A percentile compares a stretch with the other conserved stretches of the same genome.
phyloP scores from a whole-genome alignment of 2,113 vertebrate genomes.

The Melanotaenia duboulayi region DNA sequence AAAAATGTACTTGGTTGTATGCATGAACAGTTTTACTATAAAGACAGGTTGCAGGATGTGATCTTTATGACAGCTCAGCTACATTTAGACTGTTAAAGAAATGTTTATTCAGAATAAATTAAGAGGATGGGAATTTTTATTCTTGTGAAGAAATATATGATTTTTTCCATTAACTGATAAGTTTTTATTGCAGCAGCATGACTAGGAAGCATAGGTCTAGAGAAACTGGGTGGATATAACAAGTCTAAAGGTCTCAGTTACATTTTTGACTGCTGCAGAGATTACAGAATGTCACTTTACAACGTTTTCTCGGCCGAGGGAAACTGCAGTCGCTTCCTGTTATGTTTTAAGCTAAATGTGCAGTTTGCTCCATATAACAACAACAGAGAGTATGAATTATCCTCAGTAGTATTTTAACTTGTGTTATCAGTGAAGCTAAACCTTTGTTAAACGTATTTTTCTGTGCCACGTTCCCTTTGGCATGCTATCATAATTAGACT shows the following conservation, averaged over 20 bases:
- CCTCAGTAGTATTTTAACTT: background rate
- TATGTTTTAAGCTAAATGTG: background rate
- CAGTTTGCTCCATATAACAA: background rate
- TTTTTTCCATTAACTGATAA: background rate
- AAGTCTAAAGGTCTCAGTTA: conserved; percentile 32
- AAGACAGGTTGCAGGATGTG: conserved; percentile 12
- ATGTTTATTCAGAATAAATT: background rate
- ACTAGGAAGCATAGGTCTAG: background rate
- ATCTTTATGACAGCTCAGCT: conserved; percentile 2
- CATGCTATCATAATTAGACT: background rate
- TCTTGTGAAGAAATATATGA: background rate
- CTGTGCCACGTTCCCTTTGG: background rate
- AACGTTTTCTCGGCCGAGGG: background rate
- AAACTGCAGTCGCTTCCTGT: background rate
- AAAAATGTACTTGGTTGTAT: background rate
- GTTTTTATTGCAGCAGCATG: background rate
- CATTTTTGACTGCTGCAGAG: background rate
- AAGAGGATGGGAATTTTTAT: background rate
- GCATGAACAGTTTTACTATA: background rate
- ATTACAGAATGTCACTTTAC: conserved; percentile 30
- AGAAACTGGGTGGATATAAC: background rate
- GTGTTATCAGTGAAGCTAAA: background rate
- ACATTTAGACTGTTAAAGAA: background rate
- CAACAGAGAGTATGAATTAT: background rate
- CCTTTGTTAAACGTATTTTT: background rate